Conservation (phyloP, 2,888 invertebrate species). For the Watsonalla binaria region DNA sequence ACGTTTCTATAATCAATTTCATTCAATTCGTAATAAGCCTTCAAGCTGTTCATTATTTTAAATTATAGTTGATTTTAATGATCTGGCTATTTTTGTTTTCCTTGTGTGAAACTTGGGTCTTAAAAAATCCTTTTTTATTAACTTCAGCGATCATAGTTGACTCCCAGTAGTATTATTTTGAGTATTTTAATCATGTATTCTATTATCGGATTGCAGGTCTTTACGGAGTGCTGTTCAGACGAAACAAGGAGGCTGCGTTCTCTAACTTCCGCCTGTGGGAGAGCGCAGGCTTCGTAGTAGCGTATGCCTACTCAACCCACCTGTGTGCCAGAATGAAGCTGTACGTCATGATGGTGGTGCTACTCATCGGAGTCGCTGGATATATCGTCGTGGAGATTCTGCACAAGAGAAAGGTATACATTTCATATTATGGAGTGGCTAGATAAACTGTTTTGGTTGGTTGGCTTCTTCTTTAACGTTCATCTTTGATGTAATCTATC, state of each 20-base stretch:
- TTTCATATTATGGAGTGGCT: too few relatives aligned
- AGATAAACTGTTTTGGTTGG: too few relatives aligned
- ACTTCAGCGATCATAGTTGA: too few relatives aligned
- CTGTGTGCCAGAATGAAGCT: conserved; percentile 92
- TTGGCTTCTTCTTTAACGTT: too few relatives aligned
- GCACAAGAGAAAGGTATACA: conserved; percentile 90
- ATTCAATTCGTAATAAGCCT: too few relatives aligned
- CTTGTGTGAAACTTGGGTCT: too few relatives aligned
- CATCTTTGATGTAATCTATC: too few relatives aligned
- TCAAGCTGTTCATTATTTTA: too few relatives aligned
- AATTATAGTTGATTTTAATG: too few relatives aligned
- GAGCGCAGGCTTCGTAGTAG: conserved; percentile 92
- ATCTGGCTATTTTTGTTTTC: too few relatives aligned
- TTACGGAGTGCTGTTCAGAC: conserved; percentile 91
- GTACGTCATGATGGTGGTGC: conserved; percentile 88
- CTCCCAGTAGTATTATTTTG: neutral
- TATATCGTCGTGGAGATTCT: conserved; percentile 90
- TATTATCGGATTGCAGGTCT: conserved; percentile 78
- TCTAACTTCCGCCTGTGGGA: conserved; percentile 95
- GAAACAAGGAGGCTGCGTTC: conserved; percentile 95
- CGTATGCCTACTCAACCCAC: conserved; percentile 93
- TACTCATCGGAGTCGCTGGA: conserved; percentile 85
- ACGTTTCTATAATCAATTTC: too few relatives aligned
- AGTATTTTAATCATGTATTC: neutral
- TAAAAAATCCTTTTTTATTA: too few relatives aligned